phyloP scores from a whole-genome alignment of 2,888 invertebrate species.

The Polydrusus pterygomalis region DNA sequence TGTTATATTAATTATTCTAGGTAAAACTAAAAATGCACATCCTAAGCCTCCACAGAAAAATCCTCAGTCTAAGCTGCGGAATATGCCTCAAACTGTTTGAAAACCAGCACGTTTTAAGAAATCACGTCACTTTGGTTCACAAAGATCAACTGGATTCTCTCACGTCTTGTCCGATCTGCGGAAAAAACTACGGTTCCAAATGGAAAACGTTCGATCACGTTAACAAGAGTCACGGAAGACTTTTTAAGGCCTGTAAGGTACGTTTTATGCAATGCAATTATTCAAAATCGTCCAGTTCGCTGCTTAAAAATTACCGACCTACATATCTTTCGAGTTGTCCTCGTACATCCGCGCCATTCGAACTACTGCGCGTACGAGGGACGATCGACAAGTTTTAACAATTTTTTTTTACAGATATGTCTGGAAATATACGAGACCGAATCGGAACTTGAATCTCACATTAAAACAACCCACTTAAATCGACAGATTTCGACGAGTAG shows the following conservation, averaged over 20 bases:
- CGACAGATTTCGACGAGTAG: constrained; percentile 35
- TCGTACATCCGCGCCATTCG: neutral
- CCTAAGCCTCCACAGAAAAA: constrained; percentile 74
- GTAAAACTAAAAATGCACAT: constrained; percentile 77
- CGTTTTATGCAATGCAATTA: neutral
- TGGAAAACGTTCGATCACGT: constrained; percentile 78
- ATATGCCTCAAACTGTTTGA: constrained; percentile 76
- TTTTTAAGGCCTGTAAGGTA: constrained; percentile 75
- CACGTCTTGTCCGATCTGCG: constrained; percentile 76
- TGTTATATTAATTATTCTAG: constrained; percentile 20
- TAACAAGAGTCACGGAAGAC: constrained; percentile 76
- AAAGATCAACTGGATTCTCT: constrained; percentile 72
- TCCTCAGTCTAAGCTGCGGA: constrained; percentile 75
- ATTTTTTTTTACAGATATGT: constrained; percentile 68
- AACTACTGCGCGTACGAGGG: constrained; percentile 4
- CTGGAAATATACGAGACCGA: constrained; percentile 76
- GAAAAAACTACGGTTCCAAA: constrained; percentile 76
- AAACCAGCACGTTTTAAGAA: constrained; percentile 74
- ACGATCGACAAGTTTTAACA: neutral
- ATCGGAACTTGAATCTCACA: constrained; percentile 73
- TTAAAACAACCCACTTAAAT: constrained; percentile 69
- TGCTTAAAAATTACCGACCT: too few species aligned
- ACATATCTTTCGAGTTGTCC: neutral
- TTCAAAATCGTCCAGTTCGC: too few species aligned
- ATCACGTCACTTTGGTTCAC: constrained; percentile 75